phyloP scores from a whole-genome alignment of 2,113 vertebrate species.

The Sinocyclocheilus grahami region DNA sequence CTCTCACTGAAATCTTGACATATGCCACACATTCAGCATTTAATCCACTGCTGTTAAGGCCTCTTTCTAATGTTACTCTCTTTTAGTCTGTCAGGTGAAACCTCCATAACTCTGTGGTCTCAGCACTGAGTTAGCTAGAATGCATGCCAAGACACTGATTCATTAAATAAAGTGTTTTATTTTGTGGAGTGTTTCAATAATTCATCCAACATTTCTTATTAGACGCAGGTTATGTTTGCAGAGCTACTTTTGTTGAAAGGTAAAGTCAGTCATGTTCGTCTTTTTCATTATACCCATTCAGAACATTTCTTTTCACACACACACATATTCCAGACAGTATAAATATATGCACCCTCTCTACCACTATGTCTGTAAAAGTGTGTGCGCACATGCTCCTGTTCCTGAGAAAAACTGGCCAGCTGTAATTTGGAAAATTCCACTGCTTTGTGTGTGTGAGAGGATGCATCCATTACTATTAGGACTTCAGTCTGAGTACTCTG shows the following conservation, averaged over 20 bases:
- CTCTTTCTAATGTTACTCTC: slow-evolving; percentile 2
- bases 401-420: neutral
- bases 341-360: neutral
- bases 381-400: neutral
- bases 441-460: neutral
- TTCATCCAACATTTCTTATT: neutral
- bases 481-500: slow-evolving; percentile 20
- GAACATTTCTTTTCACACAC: neutral
- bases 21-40: neutral
- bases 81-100: neutral
- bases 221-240: neutral
- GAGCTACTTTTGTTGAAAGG: neutral
- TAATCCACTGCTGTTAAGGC: neutral
- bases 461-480: slow-evolving; percentile 6
- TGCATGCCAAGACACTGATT: slow-evolving; percentile 5
- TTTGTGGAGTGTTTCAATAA: neutral
- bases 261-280: neutral
- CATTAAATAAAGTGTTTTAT: slow-evolving; percentile 30
- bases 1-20: slow-evolving; percentile 13
- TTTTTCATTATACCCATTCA: neutral
- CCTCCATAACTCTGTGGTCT: neutral
- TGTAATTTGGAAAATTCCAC: neutral
- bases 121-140: slow-evolving; percentile 3
- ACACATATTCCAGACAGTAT: neutral
- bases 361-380: neutral